Percentiles rank a stretch among this genome's conserved stretches.
phyloP scores from a whole-genome alignment of 2,113 vertebrate species.

The Numida meleagris region DNA sequence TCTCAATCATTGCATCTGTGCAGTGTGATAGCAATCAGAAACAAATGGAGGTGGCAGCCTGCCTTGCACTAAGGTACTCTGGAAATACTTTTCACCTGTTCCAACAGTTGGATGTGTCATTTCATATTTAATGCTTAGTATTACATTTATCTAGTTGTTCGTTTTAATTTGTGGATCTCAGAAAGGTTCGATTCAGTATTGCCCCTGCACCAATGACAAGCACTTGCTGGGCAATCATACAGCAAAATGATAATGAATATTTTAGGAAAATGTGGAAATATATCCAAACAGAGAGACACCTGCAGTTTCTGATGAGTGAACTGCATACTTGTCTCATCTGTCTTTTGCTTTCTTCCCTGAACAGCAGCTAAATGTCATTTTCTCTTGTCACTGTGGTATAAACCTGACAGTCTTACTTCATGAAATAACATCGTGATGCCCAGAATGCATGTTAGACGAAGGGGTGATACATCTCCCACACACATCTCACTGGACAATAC shows the following conservation, averaged over 20 bases:
- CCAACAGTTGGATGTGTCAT: background rate
- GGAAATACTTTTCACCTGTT: background rate
- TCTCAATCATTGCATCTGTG: constrained; percentile 43
- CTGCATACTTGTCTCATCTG: background rate
- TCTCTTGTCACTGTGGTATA: background rate
- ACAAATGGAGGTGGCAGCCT: constrained; percentile 43
- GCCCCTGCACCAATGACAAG: background rate
- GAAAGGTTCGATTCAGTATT: constrained; percentile 15
- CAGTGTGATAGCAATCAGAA: constrained; percentile 42
- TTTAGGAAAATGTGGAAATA: constrained; percentile 21
- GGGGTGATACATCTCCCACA: background rate
- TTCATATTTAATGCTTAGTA: background rate
- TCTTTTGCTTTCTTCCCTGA: constrained; percentile 1
- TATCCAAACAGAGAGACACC: background rate
- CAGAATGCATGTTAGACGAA: background rate
- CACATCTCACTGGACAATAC: background rate
- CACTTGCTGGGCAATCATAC: background rate
- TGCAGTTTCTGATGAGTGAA: constrained; percentile 5
- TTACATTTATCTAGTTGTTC: constrained; percentile 10
- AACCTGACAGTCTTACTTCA: background rate
- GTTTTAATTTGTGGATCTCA: constrained; percentile 29
- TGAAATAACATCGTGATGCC: background rate
- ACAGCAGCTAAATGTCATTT: background rate
- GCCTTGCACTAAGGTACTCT: constrained; percentile 25
- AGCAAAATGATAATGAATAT: background rate